Evolutionary conservation across 2,888 invertebrate species (phyloP), one percentile per base, ranked within the genome.

Genomic region (Itoplectis maculator): DNA sequence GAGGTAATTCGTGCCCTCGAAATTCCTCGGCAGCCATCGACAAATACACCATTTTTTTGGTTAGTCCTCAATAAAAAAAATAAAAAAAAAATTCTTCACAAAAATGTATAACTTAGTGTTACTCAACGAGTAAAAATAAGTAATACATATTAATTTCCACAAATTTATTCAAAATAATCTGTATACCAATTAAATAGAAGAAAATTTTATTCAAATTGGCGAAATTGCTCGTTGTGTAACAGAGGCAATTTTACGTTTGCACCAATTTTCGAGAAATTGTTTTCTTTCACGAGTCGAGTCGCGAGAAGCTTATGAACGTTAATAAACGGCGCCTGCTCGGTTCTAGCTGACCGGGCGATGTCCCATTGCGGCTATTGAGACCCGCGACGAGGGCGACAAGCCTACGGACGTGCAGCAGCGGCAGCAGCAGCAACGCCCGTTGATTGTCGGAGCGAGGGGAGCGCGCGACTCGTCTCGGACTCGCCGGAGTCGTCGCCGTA

Each of bases 271-370:
- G 15, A 15, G 7, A 47, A 18, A 47, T n/a, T 47, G 13, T 7
- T 20, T 54, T 13, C 23, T 8, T 9, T 18, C 18, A 18, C 13
- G 56, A 40, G 37, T 59, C 15, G n/a, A 59, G 5, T 37, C 15
- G 9, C 8, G 15, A 7, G 59, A 8, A 59, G 37, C 18, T 61
- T 37, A 61, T 61, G 18, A 61, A 40, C 65, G 23, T 45, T 65
- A 42, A 65, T 65, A 45, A 65, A 65, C 40, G 65, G 65, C 65
- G 65, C 45, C 9, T 42, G 13, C 65, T 45, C 65, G 20, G 42
- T 65, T n/a, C 23, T 42, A 65, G 65, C 45, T n/a, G n/a, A 65
- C 23, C 20, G 45, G 45, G 65, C 45, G 45, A 65, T 65, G 45
- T 61, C 37, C 61, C 37, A 65, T 65, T 65, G 61, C 37, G 18